phyloP scores from a whole-genome alignment of 1,140 invertebrate species.

The Drosophila sturtevanti region DNA sequence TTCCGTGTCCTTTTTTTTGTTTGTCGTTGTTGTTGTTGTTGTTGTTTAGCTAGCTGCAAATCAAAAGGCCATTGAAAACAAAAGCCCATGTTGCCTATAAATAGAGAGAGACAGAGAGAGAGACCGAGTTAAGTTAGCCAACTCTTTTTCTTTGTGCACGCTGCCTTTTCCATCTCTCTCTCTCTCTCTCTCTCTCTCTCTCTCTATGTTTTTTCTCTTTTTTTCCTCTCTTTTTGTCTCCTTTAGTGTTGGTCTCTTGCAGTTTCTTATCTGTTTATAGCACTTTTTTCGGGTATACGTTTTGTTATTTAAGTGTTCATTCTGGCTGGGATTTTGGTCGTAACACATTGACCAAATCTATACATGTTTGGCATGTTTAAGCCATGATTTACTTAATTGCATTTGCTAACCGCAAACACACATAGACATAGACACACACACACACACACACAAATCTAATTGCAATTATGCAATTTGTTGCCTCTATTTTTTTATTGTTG shows the following conservation, averaged over 20 bases:
- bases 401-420: constrained; percentile 35
- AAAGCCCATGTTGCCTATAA: constrained; percentile 77
- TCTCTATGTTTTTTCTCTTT: too few relatives aligned
- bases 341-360: constrained; percentile 20
- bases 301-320: constrained; percentile 18
- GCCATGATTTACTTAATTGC: constrained; percentile 40
- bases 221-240: too few relatives aligned
- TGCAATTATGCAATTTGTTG: constrained; percentile 77
- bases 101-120: constrained; percentile 73
- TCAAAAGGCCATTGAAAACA: constrained; percentile 80
- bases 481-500: constrained; percentile 10
- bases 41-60: constrained; percentile 65
- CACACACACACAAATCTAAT: constrained; percentile 64
- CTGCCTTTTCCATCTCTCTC: too few relatives aligned
- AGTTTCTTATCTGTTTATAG: constrained; percentile 51
- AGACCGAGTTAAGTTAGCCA: constrained; percentile 67
- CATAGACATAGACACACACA: constrained; percentile 12
- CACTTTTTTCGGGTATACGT: constrained; percentile 44
- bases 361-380: constrained; percentile 7
- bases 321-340: constrained; percentile 29
- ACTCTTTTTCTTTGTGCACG: constrained; percentile 58
- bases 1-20: constrained; percentile 28
- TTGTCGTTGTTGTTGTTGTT: constrained; percentile 36
- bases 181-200: neutral
- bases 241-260: too few relatives aligned